Base-by-base conservation (phyloP, 2,888 invertebrate genomes). In the Lagria hirta region DNA sequence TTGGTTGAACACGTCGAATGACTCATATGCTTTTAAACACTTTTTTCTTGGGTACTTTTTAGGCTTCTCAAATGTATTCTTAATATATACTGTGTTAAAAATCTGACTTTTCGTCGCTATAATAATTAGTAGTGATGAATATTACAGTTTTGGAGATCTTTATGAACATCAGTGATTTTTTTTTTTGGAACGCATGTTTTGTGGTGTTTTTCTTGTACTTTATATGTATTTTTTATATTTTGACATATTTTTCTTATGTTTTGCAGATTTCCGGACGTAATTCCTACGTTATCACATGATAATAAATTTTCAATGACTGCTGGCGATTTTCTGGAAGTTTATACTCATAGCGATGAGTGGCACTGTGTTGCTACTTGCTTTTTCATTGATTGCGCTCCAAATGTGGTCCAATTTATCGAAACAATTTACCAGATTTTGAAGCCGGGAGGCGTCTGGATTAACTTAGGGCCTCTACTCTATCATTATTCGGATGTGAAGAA, bases 351-450 rank as follows among this genome's bases (percentile, higher is more conserved):
- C 24, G 81, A 85, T 48, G 78, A 82, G 33, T 96, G 95, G 88
- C 84, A 95, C 63, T 94, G 92, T 66, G 84, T 99, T 0, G 90
- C 92, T 0, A 95, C 97, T 0, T 96, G 97, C 57, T 99, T 99
- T 75, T 99, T 99, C 71, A 90, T 99, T 40, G 99, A 99, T 73
- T 99, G 99, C 62, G 97, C 97, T 1, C 89, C 91, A 45, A 99
- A 99, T 69, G 86, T 98, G 10, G 86, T 97, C 2, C 87, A 89
- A 62, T 98, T 97, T 64, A 85, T 99, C 17, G 94, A 97, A 74
- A 83, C 87, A 29, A 97, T 98, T 66, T 88, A 85, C 71, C 80
- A 81, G 60, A 91, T 97, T 55, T 73, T 99, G 4, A 88, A 87
- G 65, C 92, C 94, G 1, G 96, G 90, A 0, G 93, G 91, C 0